phyloP scores from a whole-genome alignment of 2,888 invertebrate genomes.

The Leucophenga montana region DNA sequence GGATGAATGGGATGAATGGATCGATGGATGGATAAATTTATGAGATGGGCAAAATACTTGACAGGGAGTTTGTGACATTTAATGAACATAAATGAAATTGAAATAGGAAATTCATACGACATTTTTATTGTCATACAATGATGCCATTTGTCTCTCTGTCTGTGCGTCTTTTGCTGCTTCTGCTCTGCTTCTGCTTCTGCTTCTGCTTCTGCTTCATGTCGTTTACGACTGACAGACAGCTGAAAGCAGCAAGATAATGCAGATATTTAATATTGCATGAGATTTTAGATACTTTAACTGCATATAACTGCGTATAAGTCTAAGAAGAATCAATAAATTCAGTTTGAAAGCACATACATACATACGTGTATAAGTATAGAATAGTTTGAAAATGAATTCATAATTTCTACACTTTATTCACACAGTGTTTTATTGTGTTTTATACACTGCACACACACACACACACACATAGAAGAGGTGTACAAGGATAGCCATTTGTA shows the following conservation, averaged over 20 bases:
- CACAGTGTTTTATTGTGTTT: too few species aligned
- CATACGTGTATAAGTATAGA: neutral
- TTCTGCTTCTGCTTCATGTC: neutral
- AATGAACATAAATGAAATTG: slow-evolving; percentile 3
- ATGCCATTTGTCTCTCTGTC: neutral
- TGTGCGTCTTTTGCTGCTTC: neutral
- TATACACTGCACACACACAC: too few species aligned
- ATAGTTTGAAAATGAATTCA: too few species aligned
- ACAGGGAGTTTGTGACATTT: neutral
- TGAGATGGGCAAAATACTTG: neutral
- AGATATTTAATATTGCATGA: slow-evolving; percentile 5
- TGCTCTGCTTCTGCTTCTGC: neutral
- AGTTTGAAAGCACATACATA: neutral
- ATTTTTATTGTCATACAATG: neutral
- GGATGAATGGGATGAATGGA: neutral
- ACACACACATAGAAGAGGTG: too few species aligned
- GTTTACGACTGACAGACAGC: slow-evolving; percentile 21
- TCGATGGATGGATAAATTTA: too few species aligned
- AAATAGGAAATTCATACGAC: slow-evolving; percentile 13
- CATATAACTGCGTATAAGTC: too few species aligned
- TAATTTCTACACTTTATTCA: too few species aligned
- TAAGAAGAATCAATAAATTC: too few species aligned
- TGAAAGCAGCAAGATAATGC: neutral
- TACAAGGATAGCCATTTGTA: too few species aligned
- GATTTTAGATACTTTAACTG: neutral